Evolutionary conservation across 1,140 invertebrate genomes (phyloP), one percentile per base, ranked within the genome.

Genomic region (Hermetia illucens): DNA sequence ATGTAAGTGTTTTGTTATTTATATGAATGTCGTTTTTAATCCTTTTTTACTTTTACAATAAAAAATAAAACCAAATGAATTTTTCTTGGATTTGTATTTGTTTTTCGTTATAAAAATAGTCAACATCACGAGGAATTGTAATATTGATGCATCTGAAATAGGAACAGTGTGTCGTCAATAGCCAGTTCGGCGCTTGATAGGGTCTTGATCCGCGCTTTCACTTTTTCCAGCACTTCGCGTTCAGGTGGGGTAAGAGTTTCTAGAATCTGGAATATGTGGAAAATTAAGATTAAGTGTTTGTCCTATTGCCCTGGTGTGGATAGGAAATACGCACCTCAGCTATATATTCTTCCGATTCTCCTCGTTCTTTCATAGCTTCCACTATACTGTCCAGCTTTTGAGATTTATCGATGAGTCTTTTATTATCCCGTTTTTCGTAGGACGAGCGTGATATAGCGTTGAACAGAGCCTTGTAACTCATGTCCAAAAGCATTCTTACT

Each of bases 391-490:
- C 80, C 38, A 91, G 74, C 46, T 83, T 68, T 44, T 86, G 74
- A 43, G 85, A 77, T 61, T 91, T 91, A 46, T 89, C 86, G 35
- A 90, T 74, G 40, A 91, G 70, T 21, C 84, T 68, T 48, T 74
- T 75, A 56, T 86, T 79, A 36, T 67, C 62, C 6, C 49, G 57
- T 21, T 66, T 67, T 52, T 81, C 75, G 49, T 73, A 65, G 30
- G 71, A 69, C 29, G 71, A 69, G 34, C 75, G 67, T 2, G 66
- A 65, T 42, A 77, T 66, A 19, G 68, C 65, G 63, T 88, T 87
- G 54, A 76, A 81, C 12, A 87, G 51, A 8, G 80, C 67, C 50
- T 85, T 82, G 55, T 79, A 83, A 52, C 78, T 82, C 49, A 77
- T 67, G 50, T 88, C 77, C 12, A 82, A 58, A 18, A 75, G 58